Evolutionary conservation across 2,113 vertebrate species (phyloP).

Genomic region (Haemorhous mexicanus): DNA sequence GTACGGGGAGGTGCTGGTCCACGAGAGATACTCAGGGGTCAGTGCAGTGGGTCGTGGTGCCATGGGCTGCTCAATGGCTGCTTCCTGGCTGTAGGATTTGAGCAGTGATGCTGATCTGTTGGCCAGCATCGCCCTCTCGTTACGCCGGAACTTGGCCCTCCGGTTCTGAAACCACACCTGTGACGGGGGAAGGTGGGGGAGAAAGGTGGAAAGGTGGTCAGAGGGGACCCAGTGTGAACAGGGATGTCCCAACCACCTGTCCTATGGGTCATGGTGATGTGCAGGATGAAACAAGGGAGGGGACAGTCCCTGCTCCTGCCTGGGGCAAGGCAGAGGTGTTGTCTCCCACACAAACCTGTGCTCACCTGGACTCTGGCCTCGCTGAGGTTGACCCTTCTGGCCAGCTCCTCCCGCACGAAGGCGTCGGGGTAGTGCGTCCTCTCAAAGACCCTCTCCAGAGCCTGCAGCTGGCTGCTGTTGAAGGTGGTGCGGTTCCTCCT

Average conservation of each 20-base stretch:
- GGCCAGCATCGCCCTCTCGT: slow-evolving; percentile 78
- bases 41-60: slow-evolving; percentile 72
- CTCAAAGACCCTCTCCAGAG: slow-evolving; percentile 81
- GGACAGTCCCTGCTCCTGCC: not conserved
- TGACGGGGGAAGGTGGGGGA: fast-evolving
- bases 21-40: slow-evolving; percentile 77
- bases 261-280: fast-evolving
- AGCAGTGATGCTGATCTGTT: slow-evolving; percentile 76
- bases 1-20: slow-evolving; percentile 76
- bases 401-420: slow-evolving; percentile 81
- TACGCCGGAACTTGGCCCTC: slow-evolving; percentile 82
- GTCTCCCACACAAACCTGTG: slow-evolving; percentile 1
- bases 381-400: slow-evolving; percentile 79
- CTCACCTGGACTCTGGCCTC: slow-evolving; percentile 84
- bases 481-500: slow-evolving; percentile 83
- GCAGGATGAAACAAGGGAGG: not conserved
- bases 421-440: slow-evolving; percentile 82
- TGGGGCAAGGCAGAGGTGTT: not conserved
- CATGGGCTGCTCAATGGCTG: slow-evolving; percentile 79
- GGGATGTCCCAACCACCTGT: not conserved
- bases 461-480: slow-evolving; percentile 84
- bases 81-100: slow-evolving; percentile 79
- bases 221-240: fast-evolving
- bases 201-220: not conserved
- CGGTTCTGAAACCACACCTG: slow-evolving; percentile 88